Evolutionary conservation across 2,797 vertebrate genomes (phyloP), one percentile per base, ranked within the genome.

Genomic region (Ctenosaura bakeri): DNA sequence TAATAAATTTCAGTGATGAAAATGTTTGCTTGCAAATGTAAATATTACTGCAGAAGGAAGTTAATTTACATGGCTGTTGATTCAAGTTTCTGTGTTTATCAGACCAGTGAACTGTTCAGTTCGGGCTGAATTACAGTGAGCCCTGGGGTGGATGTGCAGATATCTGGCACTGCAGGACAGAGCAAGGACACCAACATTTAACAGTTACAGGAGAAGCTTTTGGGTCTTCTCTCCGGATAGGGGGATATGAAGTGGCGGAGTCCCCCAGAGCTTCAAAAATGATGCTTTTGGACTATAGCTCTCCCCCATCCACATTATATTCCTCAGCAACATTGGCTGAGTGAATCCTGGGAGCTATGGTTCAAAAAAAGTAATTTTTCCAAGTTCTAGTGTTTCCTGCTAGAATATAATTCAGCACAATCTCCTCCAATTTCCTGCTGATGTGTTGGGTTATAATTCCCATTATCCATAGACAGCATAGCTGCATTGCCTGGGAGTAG

Each of bases 31-130:
- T 54, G 50, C 81, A 84, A 84, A 90, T 84, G 81, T 84, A 88
- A 90, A 90, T 78, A 71, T 78, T 78, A 83, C 74, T 35, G 86
- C 35, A 78, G 73, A 71, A 62, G 81, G 59, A 78, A 88, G 80
- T 88, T 90, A 78, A 90, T 90, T 84, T 88, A 42, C 81, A 32
- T 71, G 81, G 79, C 38, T 83, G 62, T 88, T 90, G 86, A 90
- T 83, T 88, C 59, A 78, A 35, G 80, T 69, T 78, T 90, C 73
- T 84, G 73, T 59, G 50, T 84, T 90, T 90, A 83, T 50, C 86
- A 88, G 86, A 83, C 59, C 62, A 88, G n/a, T n/a, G 50, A 90
- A 50, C 62, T 69, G 56, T 78, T 85, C 18, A 26, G 50, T 62
- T 90, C 80, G 6, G 62, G 73, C 77, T 81, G 66, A 38, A n/a